Evolutionary conservation across 2,797 vertebrate genomes (phyloP).

Genomic region (Peromyscus eremicus): DNA sequence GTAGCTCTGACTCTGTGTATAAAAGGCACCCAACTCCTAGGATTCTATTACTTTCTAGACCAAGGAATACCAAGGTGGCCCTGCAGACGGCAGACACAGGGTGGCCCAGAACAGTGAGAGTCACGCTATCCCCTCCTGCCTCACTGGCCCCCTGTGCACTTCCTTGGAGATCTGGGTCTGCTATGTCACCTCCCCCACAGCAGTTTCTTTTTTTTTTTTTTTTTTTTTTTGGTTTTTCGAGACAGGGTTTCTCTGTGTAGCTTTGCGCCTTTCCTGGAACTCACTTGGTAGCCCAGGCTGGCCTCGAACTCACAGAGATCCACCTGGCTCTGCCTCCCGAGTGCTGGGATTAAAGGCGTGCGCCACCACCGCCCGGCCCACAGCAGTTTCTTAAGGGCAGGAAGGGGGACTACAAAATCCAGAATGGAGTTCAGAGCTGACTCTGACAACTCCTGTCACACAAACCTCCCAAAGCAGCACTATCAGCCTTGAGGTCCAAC

Average conservation of each 20-base stretch:
- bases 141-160: neutral
- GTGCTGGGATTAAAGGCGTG: too few relatives aligned
- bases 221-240: too few relatives aligned
- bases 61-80: neutral
- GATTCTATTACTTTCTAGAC: neutral
- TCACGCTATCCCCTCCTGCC: neutral
- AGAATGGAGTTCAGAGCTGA: neutral
- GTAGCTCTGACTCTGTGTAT: neutral
- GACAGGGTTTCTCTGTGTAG: too few relatives aligned
- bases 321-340: too few relatives aligned
- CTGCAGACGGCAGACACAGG: neutral
- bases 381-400: neutral
- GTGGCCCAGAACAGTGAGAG: too few relatives aligned
- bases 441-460: accelerated
- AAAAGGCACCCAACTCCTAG: neutral
- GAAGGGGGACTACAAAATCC: accelerated
- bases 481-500: neutral
- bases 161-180: neutral
- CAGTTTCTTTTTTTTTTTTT: too few relatives aligned
- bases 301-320: too few relatives aligned
- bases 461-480: neutral
- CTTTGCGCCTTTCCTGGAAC: too few relatives aligned
- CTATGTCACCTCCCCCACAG: neutral
- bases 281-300: too few relatives aligned
- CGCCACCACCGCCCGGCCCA: too few relatives aligned